A percentile compares a stretch with the other conserved stretches of the same genome.
Evolutionary conservation across 1,140 invertebrate species (phyloP).

Genomic region (Globodera ellingtonae): DNA sequence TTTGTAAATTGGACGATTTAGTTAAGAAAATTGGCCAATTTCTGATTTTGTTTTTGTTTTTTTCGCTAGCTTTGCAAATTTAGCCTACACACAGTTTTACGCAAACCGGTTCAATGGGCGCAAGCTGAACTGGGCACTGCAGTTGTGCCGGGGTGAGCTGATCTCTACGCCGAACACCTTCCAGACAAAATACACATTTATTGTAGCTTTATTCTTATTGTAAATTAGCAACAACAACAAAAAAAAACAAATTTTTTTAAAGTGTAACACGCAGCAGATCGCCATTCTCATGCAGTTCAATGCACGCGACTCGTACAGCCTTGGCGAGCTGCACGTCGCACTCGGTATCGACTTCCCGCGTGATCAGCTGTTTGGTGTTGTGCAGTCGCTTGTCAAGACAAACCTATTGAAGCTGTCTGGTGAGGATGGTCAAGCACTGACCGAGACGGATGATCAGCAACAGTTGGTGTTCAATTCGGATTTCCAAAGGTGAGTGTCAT

Average conservation of each 20-base stretch:
- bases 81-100: constrained; percentile 74
- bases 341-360: constrained; percentile 79
- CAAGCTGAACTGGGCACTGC: constrained; percentile 95
- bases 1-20: too few relatives aligned
- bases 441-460: neutral
- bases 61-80: neutral
- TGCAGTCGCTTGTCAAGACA: constrained; percentile 76
- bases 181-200: constrained; percentile 71
- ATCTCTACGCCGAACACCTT: constrained; percentile 82
- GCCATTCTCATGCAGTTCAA: constrained; percentile 96
- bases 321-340: constrained; percentile 83
- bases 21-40: too few relatives aligned
- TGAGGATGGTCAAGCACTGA: neutral
- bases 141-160: constrained; percentile 96
- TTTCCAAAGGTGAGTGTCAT: constrained; percentile 68
- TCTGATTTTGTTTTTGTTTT: too few relatives aligned
- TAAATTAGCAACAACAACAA: too few relatives aligned
- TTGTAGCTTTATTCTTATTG: constrained; percentile 62
- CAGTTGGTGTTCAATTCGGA: neutral
- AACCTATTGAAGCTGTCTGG: constrained; percentile 74
- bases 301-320: constrained; percentile 78
- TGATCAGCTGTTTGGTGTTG: constrained; percentile 68
- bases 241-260: constrained; percentile 67
- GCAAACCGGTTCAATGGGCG: constrained; percentile 90
- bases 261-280: constrained; percentile 98